These are phyloP conservation scores for Drosophila serrata DNA, from an alignment of 1,140 invertebrate species.

Conservation along the genomic window DNA sequence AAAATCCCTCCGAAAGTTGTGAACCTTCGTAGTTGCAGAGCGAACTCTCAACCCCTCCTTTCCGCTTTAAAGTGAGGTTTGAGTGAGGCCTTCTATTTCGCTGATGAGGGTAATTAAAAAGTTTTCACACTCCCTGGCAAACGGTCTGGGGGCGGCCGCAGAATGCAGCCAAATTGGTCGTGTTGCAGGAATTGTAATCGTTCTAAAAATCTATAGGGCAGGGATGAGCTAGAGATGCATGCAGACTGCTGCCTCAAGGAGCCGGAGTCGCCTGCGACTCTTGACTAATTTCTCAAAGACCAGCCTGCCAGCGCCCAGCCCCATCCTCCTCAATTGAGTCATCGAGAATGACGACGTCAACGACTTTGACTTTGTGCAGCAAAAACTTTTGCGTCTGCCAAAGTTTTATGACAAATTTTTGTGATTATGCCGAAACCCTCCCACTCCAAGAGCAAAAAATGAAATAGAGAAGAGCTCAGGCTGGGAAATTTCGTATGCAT, in stretches of 20 bases:
- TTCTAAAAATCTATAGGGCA: constrained; percentile 35
- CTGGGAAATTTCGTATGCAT: constrained; percentile 52
- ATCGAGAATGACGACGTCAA: constrained; percentile 42
- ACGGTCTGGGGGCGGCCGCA: constrained; percentile 25
- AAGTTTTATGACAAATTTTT: constrained; percentile 80
- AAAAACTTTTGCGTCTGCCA: constrained; percentile 68
- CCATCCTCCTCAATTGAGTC: constrained; percentile 41
- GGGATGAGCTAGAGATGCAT: constrained; percentile 24
- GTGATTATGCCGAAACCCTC: constrained; percentile 57
- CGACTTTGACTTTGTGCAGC: constrained; percentile 61
- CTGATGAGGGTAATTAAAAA: constrained; percentile 82
- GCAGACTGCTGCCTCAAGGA: background rate
- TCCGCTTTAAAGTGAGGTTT: background rate
- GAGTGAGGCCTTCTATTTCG: constrained; percentile 59
- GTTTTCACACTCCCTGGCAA: constrained; percentile 46
- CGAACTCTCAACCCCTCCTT: background rate
- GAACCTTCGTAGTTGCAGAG: background rate
- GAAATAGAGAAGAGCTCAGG: constrained; percentile 9
- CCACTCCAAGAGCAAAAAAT: background rate
- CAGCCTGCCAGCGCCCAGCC: background rate
- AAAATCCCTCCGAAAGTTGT: constrained; percentile 14
- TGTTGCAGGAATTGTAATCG: constrained; percentile 44
- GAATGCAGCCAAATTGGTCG: constrained; percentile 54
- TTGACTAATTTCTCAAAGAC: constrained; percentile 35
- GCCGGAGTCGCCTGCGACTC: constrained; percentile 11